Evolutionary conservation across 2,888 invertebrate genomes (phyloP), one percentile per base, ranked within the genome.

Genomic region (Subacronicta megacephala): DNA sequence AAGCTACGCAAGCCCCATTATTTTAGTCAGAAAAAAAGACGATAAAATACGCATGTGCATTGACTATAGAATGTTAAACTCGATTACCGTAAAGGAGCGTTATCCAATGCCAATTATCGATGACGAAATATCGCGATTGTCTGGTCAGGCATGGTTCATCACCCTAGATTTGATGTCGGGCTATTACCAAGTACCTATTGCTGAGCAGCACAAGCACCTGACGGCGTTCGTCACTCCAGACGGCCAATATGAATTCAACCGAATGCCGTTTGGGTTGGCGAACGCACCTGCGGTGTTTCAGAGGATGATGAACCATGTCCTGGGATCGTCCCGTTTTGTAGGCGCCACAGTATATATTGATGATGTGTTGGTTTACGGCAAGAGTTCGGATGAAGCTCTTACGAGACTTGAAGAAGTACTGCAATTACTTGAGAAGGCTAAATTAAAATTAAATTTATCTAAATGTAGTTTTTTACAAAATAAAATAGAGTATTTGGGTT

Each of bases 221-320:
- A 44, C 45, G 2, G 6, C 83, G 0, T 86, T 89, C 60, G n/a
- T n/a, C n/a, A n/a, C n/a, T n/a, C n/a, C n/a, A n/a, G n/a, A n/a
- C n/a, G n/a, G n/a, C n/a, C n/a, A 63, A 10, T 88, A 65, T 41
- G 82, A 88, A 57, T 86, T 75, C 46, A 72, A 80, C 15, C 57
- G 77, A 0, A 82, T 87, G 82, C 83, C 84, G 26, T 46, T 37
- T 7, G 37, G 37, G 0, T 13, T 26, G 26, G 36, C 37, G 6
- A 37, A 26, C 83, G 57, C 62, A 0, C 57, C 60, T 3, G 59
- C 62, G 0, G 40, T 50, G 0, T 62, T 67, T n/a, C 67, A 67
- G 18, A 17, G 61, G 3, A 56, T 49, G 33, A 64, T 71, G 15
- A 60, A 71, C 40, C 15, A 36, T 1, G 42, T 64, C 0, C 20